Percentiles rank a stretch among this genome's conserved stretches.
phyloP scores from a whole-genome alignment of 2,888 invertebrate genomes.

The Cabera pusaria region DNA sequence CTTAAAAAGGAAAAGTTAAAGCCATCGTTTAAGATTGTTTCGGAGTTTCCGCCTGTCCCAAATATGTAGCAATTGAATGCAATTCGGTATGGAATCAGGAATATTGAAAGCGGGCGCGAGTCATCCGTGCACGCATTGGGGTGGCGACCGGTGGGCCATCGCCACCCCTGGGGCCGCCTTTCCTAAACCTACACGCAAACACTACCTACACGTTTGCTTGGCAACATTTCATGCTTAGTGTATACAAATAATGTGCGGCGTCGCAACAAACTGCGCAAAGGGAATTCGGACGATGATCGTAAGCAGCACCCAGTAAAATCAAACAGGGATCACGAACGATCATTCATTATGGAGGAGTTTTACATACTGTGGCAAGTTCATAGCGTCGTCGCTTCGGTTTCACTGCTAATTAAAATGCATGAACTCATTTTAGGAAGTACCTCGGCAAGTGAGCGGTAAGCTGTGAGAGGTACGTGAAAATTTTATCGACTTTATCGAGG shows the following conservation, averaged over 20 bases:
- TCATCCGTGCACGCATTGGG: conserved; percentile 71
- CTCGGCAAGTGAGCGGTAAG: conserved; percentile 9
- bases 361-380: conserved; percentile 19
- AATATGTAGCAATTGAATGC: conserved; percentile 76
- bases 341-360: conserved; percentile 8
- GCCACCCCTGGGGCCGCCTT: conserved; percentile 59
- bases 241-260: conserved; percentile 80
- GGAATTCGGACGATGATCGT: conserved; percentile 61
- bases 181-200: conserved; percentile 81
- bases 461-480: conserved; percentile 19
- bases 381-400: conserved; percentile 29
- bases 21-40: conserved; percentile 54
- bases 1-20: conserved; percentile 40
- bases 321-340: conserved; percentile 44
- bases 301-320: conserved; percentile 57
- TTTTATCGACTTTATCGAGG: conserved; percentile 24
- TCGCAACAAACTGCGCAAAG: conserved; percentile 74
- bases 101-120: conserved; percentile 66
- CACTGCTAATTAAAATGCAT: conserved; percentile 41
- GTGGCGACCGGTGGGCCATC: conserved; percentile 44
- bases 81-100: conserved; percentile 74
- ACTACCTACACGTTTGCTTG: conserved; percentile 79
- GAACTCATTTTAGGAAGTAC: conserved; percentile 32
- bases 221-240: conserved; percentile 83
- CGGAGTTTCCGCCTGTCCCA: conserved; percentile 53